These are phyloP conservation scores for Vireo griseus DNA, from an alignment of 2,797 vertebrate species.

Conservation along the genomic window DNA sequence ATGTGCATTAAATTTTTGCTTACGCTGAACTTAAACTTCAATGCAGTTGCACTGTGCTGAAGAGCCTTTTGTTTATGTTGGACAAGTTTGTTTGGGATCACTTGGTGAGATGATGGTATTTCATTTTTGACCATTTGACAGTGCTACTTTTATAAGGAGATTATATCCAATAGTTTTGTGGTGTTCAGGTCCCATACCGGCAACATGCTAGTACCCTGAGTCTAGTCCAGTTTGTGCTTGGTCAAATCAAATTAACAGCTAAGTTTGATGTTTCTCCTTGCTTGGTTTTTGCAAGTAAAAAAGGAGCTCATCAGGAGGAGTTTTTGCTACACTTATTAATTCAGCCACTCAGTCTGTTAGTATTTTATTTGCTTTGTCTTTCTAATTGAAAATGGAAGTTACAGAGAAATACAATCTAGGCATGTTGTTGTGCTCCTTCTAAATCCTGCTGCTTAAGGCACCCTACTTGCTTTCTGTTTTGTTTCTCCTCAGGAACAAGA, in stretches of 20 bases:
- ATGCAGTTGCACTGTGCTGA: not conserved
- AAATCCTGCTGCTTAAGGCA: not conserved
- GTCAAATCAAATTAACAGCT: not conserved
- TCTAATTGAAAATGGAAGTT: not conserved
- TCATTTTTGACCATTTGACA: not conserved
- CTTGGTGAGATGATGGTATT: not conserved
- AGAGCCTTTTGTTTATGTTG: not conserved
- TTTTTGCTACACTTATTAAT: not conserved
- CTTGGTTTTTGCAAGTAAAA: not conserved
- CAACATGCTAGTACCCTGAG: fast-evolving
- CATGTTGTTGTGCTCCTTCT: not conserved
- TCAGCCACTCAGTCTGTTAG: not conserved
- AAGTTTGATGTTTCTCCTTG: not conserved
- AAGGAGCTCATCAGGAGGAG: not conserved
- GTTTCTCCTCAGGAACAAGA: not conserved
- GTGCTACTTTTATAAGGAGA: not conserved
- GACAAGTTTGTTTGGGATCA: not conserved
- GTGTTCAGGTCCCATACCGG: not conserved
- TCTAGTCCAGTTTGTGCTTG: not conserved
- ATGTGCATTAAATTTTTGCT: not conserved
- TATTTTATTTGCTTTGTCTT: not conserved
- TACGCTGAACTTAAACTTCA: not conserved
- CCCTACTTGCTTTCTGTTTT: not conserved
- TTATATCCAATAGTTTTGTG: not conserved
- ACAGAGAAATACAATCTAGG: not conserved